Evolutionary conservation across 1,140 invertebrate species (phyloP), one percentile per base, ranked within the genome.

Genomic region (Rhagoletis pomonella): DNA sequence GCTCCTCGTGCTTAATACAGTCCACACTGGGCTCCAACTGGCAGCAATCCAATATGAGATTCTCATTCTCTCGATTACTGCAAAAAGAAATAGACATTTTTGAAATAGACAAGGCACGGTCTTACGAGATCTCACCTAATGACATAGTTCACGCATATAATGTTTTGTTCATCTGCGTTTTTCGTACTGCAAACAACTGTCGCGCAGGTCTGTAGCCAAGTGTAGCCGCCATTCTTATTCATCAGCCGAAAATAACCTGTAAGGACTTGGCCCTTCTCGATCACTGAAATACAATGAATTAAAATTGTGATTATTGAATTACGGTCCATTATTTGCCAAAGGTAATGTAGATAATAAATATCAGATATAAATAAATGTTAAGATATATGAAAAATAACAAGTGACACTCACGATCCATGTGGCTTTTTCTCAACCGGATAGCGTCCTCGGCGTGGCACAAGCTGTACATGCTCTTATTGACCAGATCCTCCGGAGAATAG

Each of bases 111-210:
- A 65, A 17, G 59, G 1, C 19, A 47, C 42, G 9, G 29, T 12
- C 3, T 55, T 60, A 85, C 9, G 19, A 0, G 47, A 44, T 60
- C 89, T 62, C 14, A 92, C 91, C 91, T 92, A 84, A 93, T 93
- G 86, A 99, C 97, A 93, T 99, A 99, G 94, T 98, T 99, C 88
- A 99, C 97, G 91, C 97, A 98, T 88, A 99, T 98, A 88, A 99
- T 98, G 93, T 98, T 98, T 93, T 99, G 97, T 92, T 99, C 98
- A 88, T 99, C 97, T 4, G 97, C 96, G 90, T 98, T 99, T 94
- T 99, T 99, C 9, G 97, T 96, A 92, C 97, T 99, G 93, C 97
- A 99, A 65, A 99, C 97, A 9, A 99, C 97, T 0, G 98, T 99
- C 47, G 98, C 98, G 93, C 98, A 99, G 0, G 97, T 98, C 94